Evolutionary conservation across 53 echinoderm and acorn worm genomes (phyloP).

Genomic region (Henricia sp.): DNA sequence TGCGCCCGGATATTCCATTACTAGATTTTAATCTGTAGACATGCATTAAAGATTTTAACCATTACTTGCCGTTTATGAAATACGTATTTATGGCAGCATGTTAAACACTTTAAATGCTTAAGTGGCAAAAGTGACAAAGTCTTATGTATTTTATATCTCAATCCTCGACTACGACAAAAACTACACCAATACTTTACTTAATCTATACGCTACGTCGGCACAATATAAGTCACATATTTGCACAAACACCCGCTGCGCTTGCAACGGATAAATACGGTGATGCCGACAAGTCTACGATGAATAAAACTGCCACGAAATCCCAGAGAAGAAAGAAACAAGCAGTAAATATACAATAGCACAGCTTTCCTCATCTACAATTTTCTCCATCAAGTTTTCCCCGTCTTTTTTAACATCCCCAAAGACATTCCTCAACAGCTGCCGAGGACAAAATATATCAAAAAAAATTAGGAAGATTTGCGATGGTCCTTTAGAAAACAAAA

Average conservation of each 20-base stretch:
- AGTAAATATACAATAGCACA: background rate
- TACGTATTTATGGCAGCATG: too few species aligned
- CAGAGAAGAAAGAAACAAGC: background rate
- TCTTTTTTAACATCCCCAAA: background rate
- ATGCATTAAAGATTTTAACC: too few species aligned
- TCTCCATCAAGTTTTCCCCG: background rate
- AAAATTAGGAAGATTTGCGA: background rate
- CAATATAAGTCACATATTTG: too few species aligned
- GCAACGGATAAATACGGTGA: background rate
- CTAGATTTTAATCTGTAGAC: too few species aligned
- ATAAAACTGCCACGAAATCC: conserved; percentile 57
- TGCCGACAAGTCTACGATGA: conserved; percentile 3
- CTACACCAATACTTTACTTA: background rate
- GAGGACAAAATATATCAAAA: too few species aligned
- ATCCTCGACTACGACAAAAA: background rate
- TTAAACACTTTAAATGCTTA: background rate
- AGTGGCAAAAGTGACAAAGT: background rate
- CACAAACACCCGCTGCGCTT: too few species aligned
- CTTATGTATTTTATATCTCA: background rate
- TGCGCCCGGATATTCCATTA: too few species aligned
- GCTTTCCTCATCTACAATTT: background rate
- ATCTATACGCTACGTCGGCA: background rate
- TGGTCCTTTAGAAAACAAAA: background rate
- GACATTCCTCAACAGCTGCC: background rate
- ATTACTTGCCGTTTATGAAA: too few species aligned